Conservation (phyloP, 2,113 vertebrate species). For the Cryptotis parvus region DNA sequence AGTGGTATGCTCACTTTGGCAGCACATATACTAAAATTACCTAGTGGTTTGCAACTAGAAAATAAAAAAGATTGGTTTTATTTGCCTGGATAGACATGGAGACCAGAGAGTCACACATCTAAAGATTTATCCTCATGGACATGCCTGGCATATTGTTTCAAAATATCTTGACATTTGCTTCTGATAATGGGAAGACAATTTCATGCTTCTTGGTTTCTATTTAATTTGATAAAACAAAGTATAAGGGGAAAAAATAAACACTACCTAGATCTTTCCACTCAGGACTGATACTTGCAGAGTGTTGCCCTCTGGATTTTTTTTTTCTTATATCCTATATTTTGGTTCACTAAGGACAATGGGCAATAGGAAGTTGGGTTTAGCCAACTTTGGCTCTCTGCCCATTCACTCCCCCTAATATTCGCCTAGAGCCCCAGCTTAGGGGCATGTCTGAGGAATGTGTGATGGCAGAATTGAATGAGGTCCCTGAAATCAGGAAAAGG, state of each 20-base stretch:
- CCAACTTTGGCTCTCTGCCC: background rate
- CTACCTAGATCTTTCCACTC: background rate
- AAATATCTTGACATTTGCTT: slow-evolving; percentile 26
- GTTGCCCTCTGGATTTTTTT: background rate
- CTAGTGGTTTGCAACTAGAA: background rate
- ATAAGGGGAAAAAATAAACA: slow-evolving; percentile 30
- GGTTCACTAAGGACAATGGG: background rate
- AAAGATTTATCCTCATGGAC: background rate
- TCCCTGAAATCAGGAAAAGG: background rate
- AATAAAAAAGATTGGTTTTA: background rate
- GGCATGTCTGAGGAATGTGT: background rate
- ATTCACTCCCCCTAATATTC: background rate
- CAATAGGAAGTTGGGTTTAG: background rate
- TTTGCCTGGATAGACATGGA: background rate
- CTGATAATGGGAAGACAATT: background rate
- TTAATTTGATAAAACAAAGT: background rate
- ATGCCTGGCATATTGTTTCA: background rate
- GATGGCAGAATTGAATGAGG: background rate
- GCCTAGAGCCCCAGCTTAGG: background rate
- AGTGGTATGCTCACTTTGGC: no score
- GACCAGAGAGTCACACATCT: background rate
- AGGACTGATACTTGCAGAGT: background rate
- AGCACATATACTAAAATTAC: no score
- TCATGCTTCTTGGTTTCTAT: background rate
- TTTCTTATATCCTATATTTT: background rate